These are phyloP conservation scores for Myanophis thanlyinensis DNA, from an alignment of 2,113 vertebrate genomes.

Conservation along the genomic window DNA sequence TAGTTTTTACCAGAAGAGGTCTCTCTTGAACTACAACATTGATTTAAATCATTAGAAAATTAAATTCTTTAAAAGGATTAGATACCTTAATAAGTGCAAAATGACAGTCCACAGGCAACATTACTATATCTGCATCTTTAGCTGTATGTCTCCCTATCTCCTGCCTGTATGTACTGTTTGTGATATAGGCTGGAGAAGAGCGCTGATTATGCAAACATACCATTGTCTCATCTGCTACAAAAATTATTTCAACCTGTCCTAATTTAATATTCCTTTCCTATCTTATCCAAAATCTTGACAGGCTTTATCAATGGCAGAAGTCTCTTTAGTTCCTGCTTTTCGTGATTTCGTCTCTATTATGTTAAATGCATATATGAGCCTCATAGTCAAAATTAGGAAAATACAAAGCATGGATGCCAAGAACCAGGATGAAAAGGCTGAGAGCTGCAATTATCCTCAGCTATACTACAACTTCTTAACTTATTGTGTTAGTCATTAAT, in stretches of 20 bases:
- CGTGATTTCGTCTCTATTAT: not conserved
- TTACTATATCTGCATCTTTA: not conserved
- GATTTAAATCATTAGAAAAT: not conserved
- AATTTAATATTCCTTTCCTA: not conserved
- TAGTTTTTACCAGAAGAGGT: constrained; percentile 12
- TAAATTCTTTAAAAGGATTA: not conserved
- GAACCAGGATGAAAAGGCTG: not conserved
- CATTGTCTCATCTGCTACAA: not conserved
- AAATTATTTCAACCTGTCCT: not conserved
- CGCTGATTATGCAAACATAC: not conserved
- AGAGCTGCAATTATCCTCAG: not conserved
- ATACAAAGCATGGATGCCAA: not conserved
- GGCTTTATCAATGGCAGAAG: not conserved
- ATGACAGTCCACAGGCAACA: not conserved
- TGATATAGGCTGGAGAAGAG: not conserved
- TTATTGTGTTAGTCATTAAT: not conserved
- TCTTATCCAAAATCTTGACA: not conserved
- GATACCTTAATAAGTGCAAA: not conserved
- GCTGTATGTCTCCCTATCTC: not conserved
- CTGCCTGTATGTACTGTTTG: not conserved
- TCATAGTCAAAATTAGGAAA: not conserved
- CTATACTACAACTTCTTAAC: not conserved
- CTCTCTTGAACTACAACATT: constrained; percentile 3
- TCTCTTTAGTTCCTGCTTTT: not conserved
- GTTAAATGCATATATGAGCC: not conserved